These are phyloP conservation scores for Euura lappo DNA, from an alignment of 1,140 invertebrate species.

Conservation along the genomic window DNA sequence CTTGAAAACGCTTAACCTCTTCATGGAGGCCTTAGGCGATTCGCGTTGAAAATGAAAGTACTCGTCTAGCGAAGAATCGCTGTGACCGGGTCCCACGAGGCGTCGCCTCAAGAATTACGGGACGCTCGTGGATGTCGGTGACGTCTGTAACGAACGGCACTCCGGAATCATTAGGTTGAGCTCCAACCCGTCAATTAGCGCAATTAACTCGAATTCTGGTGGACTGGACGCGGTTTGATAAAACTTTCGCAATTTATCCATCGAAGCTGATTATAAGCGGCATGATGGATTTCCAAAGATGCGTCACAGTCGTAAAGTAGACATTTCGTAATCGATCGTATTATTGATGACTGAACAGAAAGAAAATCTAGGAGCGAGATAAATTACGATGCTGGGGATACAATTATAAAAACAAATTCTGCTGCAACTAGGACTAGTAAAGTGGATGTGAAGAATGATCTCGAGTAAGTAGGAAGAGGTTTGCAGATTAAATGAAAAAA, in stretches of 20 bases:
- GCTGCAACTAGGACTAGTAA: background rate
- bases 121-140: background rate
- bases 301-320: background rate
- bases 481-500: background rate
- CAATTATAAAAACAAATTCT: background rate
- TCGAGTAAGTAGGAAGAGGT: background rate
- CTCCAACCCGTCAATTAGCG: conserved; percentile 35
- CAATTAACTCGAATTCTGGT: conserved; percentile 34
- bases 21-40: conserved; percentile 23
- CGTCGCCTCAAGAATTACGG: background rate
- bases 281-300: background rate
- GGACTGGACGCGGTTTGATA: conserved; percentile 8
- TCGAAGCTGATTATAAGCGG: background rate
- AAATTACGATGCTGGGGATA: background rate
- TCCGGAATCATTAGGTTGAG: conserved; percentile 25
- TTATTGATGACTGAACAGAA: background rate
- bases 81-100: conserved; percentile 1
- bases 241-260: background rate
- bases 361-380: background rate
- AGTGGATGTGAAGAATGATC: background rate
- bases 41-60: conserved; percentile 29
- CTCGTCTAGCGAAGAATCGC: conserved; percentile 11
- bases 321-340: background rate
- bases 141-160: background rate
- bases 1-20: conserved; percentile 12